Conservation (phyloP, 1,140 invertebrate genomes). For the Cryptotermes secundus region DNA sequence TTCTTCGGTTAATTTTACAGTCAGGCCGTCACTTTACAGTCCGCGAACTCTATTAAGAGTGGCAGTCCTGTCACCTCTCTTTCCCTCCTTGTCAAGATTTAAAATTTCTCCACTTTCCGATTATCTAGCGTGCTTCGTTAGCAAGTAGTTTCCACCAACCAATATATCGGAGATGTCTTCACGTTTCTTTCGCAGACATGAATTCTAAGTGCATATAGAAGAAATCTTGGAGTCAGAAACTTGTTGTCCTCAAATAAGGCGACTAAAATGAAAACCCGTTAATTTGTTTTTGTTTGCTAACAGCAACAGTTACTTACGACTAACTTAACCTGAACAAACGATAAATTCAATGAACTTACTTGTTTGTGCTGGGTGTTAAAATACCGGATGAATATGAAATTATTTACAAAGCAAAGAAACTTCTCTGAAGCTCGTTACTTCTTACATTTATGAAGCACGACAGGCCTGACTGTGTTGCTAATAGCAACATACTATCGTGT, state of each 20-base stretch:
- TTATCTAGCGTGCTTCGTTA: neutral
- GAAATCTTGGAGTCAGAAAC: neutral
- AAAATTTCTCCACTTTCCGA: neutral
- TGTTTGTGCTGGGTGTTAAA: too few relatives aligned
- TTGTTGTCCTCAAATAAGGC: neutral
- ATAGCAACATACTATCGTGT: too few relatives aligned
- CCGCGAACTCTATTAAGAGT: neutral
- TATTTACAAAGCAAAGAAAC: too few relatives aligned
- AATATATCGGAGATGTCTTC: neutral
- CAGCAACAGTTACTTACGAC: too few relatives aligned
- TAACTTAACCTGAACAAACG: too few relatives aligned
- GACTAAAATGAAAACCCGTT: neutral
- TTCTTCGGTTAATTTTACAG: neutral
- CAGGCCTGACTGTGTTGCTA: too few relatives aligned
- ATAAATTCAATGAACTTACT: too few relatives aligned
- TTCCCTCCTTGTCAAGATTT: neutral
- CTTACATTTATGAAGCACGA: too few relatives aligned
- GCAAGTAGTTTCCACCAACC: neutral
- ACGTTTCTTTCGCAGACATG: neutral
- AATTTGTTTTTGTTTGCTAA: neutral
- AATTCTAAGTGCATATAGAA: neutral
- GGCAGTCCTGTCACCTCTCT: neutral
- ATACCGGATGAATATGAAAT: too few relatives aligned
- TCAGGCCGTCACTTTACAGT: neutral
- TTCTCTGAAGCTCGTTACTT: too few relatives aligned